Evolutionary conservation across 2,797 vertebrate species (phyloP), one percentile per base, ranked within the genome.

Genomic region (Chaunax sp.): DNA sequence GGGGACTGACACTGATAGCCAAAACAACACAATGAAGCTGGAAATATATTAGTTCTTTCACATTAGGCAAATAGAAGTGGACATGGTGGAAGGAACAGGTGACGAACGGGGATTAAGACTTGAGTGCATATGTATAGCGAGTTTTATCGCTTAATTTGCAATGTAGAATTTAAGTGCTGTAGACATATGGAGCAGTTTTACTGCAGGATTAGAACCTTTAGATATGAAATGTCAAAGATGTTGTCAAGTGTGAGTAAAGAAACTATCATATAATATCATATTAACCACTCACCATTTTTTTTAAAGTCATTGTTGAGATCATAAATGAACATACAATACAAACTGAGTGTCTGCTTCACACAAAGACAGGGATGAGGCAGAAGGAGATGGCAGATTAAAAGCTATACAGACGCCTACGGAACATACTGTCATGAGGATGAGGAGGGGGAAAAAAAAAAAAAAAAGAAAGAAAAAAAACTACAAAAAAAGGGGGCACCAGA

Each of bases 231-330:
- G 83, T 84, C 85, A 86, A 89, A 87, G 79, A 59, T n/a, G n/a
- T n/a, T n/a, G n/a, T n/a, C n/a, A n/a, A n/a, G n/a, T n/a, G n/a
- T n/a, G n/a, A n/a, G n/a, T n/a, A 16, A 4, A n/a, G 40, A 3
- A n/a, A 3, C 4, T 43, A 43, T n/a, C 40, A 43, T n/a, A n/a
- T n/a, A 43, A 43, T 8, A 15, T 40, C 11, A 3, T 12, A 5
- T 18, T 19, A 73, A 76, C 82, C 81, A 91, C 89, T 90, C 90
- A 90, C 88, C 88, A 55, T 64, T 51, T 19, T n/a, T 38, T 26
- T 16, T n/a, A n/a, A 74, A 22, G 61, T 74, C 75, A 59, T 63
- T 72, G 52, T 72, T 4, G 50, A 73, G 61, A 50, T 67, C 12
- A 72, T 18, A 54, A 33, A 40, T 5, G 15, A 40, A 73, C 50